A percentile compares a stretch with the other conserved stretches of the same genome.
Conservation (phyloP, 2,888 invertebrate genomes). For the Idaea biselata region DNA sequence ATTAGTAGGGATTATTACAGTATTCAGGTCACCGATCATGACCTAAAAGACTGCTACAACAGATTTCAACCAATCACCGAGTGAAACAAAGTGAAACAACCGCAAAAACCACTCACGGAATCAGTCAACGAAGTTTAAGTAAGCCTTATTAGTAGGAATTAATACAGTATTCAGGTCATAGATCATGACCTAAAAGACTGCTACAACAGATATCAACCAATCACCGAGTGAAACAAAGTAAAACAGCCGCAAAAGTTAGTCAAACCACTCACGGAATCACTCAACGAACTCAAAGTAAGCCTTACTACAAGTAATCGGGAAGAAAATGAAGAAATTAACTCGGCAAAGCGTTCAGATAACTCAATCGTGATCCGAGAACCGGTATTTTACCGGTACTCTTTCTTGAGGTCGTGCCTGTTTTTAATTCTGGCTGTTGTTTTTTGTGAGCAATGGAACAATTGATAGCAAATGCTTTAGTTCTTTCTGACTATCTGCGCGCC, state of each 20-base stretch:
- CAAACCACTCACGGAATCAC: not conserved
- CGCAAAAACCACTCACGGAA: not conserved
- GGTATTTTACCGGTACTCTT: slow-evolving; percentile 49
- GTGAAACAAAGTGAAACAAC: slow-evolving; percentile 15
- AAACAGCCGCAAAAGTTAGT: slow-evolving; percentile 16
- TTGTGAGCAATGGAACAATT: not conserved
- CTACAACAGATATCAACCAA: not conserved
- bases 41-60: no score
- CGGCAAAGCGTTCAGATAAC: slow-evolving; percentile 66
- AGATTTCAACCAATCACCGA: not conserved
- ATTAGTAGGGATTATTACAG: no score
- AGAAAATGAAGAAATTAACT: slow-evolving; percentile 75
- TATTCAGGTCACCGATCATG: no score
- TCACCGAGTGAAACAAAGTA: not conserved
- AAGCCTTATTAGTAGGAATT: no score
- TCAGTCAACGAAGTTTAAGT: no score
- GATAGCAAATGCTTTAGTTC: not conserved
- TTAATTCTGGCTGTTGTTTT: not conserved
- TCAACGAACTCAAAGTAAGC: not conserved
- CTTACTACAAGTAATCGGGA: slow-evolving; percentile 18
- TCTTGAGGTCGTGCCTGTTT: slow-evolving; percentile 43
- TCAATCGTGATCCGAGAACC: slow-evolving; percentile 55
- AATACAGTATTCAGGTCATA: no score
- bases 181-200: not conserved
- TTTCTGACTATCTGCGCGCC: no score